Evolutionary conservation across 2,113 vertebrate species (phyloP).

Genomic region (Amblyornis subalaris): DNA sequence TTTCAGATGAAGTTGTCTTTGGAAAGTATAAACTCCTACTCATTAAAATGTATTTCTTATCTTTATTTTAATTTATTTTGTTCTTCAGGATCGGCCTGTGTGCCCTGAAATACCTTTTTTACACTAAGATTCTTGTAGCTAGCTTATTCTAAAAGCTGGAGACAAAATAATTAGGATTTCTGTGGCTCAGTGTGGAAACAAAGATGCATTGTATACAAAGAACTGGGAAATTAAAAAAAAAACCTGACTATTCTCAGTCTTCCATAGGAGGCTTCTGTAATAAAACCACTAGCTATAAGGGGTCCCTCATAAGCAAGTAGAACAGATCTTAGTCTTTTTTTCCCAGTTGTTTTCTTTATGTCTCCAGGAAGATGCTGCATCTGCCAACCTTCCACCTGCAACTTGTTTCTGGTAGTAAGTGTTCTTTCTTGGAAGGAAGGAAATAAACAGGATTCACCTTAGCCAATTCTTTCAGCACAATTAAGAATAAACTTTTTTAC

Average conservation of each 20-base stretch:
- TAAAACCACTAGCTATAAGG: background rate
- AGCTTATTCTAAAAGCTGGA: background rate
- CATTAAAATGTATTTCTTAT: background rate
- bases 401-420: background rate
- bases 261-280: background rate
- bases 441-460: background rate
- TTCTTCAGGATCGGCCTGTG: background rate
- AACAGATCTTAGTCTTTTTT: background rate
- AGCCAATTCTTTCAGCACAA: background rate
- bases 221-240: background rate
- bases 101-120: background rate
- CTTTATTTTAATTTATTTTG: background rate
- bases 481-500: background rate
- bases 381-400: background rate
- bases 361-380: background rate
- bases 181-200: background rate
- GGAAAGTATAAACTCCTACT: background rate
- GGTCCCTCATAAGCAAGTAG: background rate
- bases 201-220: background rate
- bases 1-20: background rate
- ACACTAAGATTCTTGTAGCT: background rate
- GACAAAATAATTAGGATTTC: background rate
- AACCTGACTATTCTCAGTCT: rapidly evolving
- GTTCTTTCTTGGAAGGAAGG: background rate
- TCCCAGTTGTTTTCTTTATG: background rate